Percentiles rank a stretch among this genome's conserved stretches.
These are phyloP conservation scores for Melanophora roralis DNA, from an alignment of 2,888 invertebrate genomes.

Conservation along the genomic window DNA sequence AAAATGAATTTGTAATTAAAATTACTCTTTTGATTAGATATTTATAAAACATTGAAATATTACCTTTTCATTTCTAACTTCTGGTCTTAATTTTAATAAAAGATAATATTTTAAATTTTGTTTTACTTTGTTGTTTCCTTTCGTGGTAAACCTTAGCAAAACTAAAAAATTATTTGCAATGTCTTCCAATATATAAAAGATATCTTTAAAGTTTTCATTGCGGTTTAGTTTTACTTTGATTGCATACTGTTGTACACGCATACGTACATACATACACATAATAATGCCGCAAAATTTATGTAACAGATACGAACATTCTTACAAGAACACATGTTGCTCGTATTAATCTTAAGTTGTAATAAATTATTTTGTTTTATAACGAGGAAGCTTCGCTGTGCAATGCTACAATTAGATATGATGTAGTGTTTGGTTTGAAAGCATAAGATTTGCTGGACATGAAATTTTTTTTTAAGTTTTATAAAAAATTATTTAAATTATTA, in stretches of 20 bases:
- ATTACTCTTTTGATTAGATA: neutral
- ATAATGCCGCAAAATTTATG: too few relatives aligned
- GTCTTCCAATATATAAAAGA: neutral
- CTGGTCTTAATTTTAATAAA: neutral
- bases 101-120: neutral
- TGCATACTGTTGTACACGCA: neutral
- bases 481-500: too few relatives aligned
- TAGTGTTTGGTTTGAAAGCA: too few relatives aligned
- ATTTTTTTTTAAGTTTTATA: too few relatives aligned
- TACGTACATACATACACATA: neutral
- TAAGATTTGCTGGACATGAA: too few relatives aligned
- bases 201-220: constrained; percentile 36
- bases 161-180: neutral
- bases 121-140: neutral
- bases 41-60: neutral
- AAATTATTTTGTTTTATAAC: constrained; percentile 18
- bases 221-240: constrained; percentile 24
- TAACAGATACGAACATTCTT: neutral
- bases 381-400: neutral
- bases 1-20: neutral
- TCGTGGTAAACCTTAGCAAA: neutral
- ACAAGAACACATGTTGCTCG: neutral
- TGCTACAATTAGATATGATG: neutral
- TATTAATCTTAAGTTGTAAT: constrained; percentile 36
- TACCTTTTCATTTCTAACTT: too few relatives aligned